Evolutionary conservation across 1,140 invertebrate species (phyloP).

Genomic region (Scaptomyza graminum): DNA sequence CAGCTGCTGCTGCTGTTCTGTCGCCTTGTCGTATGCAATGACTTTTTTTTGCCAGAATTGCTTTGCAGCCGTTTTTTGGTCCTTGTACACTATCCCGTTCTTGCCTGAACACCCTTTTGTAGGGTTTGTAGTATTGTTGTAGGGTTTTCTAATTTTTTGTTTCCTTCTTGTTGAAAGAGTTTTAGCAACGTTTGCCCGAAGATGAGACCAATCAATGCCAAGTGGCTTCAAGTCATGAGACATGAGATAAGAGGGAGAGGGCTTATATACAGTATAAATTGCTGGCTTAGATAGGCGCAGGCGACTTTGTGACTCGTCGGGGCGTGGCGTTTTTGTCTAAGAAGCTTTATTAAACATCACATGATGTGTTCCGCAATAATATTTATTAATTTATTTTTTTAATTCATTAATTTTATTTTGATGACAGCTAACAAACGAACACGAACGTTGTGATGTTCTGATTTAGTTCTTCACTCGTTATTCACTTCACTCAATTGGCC

Average conservation of each 20-base stretch:
- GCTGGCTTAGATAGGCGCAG: background rate
- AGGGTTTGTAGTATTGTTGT: constrained; percentile 1
- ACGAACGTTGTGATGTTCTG: no score
- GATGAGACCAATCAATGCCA: constrained; percentile 49
- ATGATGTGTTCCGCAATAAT: no score
- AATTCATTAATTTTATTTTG: no score
- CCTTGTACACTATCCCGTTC: background rate
- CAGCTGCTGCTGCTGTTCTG: constrained; percentile 14
- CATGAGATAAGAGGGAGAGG: background rate
- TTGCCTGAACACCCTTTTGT: background rate
- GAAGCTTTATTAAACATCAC: no score
- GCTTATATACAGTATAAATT: constrained; percentile 1
- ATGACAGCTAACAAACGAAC: no score
- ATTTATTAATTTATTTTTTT: no score
- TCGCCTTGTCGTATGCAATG: constrained; percentile 41
- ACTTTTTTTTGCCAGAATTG: constrained; percentile 21
- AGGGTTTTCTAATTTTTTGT: constrained; percentile 9
- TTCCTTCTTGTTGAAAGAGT: constrained; percentile 13
- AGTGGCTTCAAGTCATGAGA: constrained; percentile 29
- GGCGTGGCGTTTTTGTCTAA: no score
- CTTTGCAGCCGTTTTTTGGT: constrained; percentile 19
- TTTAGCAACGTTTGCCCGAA: constrained; percentile 38
- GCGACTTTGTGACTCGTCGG: no score
- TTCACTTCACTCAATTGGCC: background rate
- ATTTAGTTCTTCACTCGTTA: no score